Evolutionary conservation across 2,888 invertebrate species (phyloP).

Genomic region (Lasioglossum oenotherae): DNA sequence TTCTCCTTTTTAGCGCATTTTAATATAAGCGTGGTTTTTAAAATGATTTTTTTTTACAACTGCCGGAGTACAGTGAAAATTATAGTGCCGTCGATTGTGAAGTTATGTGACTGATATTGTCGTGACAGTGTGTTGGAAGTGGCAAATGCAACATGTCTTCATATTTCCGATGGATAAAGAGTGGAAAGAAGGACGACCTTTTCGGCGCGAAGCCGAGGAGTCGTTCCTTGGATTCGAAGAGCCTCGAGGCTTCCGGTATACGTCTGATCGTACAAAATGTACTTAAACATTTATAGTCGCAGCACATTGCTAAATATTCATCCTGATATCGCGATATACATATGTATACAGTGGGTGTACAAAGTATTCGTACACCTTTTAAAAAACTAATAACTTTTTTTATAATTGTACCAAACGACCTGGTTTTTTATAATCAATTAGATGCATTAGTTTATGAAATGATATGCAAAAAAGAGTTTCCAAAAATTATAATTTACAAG

Average conservation of each 20-base stretch:
- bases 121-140: slow-evolving; percentile 31
- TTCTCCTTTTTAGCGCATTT: no score
- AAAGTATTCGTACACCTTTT: no score
- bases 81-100: neutral
- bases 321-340: neutral
- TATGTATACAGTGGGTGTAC: no score
- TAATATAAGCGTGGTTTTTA: no score
- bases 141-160: slow-evolving; percentile 86
- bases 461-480: no score
- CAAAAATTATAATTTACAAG: no score
- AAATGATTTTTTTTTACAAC: no score
- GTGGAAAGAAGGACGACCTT: slow-evolving; percentile 86
- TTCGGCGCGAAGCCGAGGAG: slow-evolving; percentile 88
- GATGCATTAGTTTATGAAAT: no score
- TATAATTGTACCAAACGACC: no score
- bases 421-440: no score
- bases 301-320: neutral
- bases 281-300: slow-evolving; percentile 55
- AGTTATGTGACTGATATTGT: slow-evolving; percentile 43
- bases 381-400: no score
- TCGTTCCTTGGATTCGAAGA: slow-evolving; percentile 90
- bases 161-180: slow-evolving; percentile 90
- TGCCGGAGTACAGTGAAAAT: neutral
- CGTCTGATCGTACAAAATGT: slow-evolving; percentile 87
- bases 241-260: slow-evolving; percentile 89